Evolutionary conservation across 2,113 vertebrate genomes (phyloP), one percentile per base, ranked within the genome.

Genomic region (Brachypodius melanocephalos): DNA sequence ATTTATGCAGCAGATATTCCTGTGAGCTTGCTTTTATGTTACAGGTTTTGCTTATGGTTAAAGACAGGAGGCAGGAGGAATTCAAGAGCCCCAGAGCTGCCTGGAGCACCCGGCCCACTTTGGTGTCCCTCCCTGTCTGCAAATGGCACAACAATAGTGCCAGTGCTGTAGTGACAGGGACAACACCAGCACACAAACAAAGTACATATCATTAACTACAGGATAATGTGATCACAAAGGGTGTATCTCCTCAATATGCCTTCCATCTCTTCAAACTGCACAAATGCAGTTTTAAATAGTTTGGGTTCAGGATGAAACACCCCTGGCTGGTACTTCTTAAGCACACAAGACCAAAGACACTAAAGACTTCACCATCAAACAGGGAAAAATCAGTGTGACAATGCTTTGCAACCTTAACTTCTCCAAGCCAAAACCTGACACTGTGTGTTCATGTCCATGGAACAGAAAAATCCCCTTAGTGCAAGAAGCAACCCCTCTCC

Each of bases 41-140:
- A 80, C 62, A 88, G 46, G 19, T 32, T 74, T 68, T 89, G 22
- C 38, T 71, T 46, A 40, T 15, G 25, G 42, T 52, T 85, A 86
- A 86, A 77, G 34, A 76, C 1, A 0, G 38, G 8, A 69, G 25
- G 61, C 38, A 49, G n/a, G 48, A 49, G n/a, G 48, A 89, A 61
- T 17, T 62, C 52, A 87, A 55, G 51, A 89, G 68, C 36, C 21
- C 22, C 2, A 1, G 5, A 24, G 55, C 48, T 74, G 42, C 55
- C 85, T 32, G 1, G 2, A 52, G 67, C 54, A 43, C 8, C 25
- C 0, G 0, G 36, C 26, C 25, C 8, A 6, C 17, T 25, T 51
- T 9, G 0, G 22, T 66, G 49, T 55, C 46, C 28, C 12, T 90
- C 15, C 24, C 54, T 8, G 10, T 31, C 58, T 68, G 58, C 57